These are phyloP conservation scores for Lucinisca nassula DNA, from an alignment of 2,888 invertebrate species.

Conservation along the genomic window DNA sequence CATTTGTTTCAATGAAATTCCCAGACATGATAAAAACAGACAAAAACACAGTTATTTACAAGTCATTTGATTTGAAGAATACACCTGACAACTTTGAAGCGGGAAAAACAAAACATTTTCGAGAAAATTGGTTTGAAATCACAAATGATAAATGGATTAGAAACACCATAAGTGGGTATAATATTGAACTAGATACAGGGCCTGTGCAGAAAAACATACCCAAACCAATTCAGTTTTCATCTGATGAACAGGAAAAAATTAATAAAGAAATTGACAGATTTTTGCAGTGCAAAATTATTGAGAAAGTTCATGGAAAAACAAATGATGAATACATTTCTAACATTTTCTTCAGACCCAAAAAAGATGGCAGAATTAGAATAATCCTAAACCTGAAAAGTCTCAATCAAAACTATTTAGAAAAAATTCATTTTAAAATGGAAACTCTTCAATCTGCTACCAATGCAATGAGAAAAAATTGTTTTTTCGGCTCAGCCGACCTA, in stretches of 20 bases:
- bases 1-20: no score
- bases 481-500: conserved; percentile 48
- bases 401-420: conserved; percentile 31
- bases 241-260: neutral
- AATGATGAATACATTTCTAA: conserved; percentile 39
- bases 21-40: no score
- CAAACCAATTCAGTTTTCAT: neutral
- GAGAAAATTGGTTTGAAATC: neutral
- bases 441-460: conserved; percentile 43
- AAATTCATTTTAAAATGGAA: conserved; percentile 60
- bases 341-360: conserved; percentile 37
- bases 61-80: neutral
- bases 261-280: conserved; percentile 11
- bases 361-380: conserved; percentile 18
- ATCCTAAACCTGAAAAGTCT: conserved; percentile 47
- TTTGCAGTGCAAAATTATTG: conserved; percentile 24
- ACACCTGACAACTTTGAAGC: neutral
- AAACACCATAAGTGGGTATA: conserved; percentile 15
- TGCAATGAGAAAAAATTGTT: conserved; percentile 32
- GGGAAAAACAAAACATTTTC: conserved; percentile 34
- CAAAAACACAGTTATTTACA: no score
- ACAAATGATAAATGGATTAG: conserved; percentile 20
- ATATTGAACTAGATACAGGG: neutral
- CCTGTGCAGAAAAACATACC: neutral
- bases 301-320: neutral